Percentiles rank a stretch among this genome's conserved stretches.
These are phyloP conservation scores for Scaptodrosophila latifasciaeformis DNA, from an alignment of 2,888 invertebrate genomes.

Conservation along the genomic window DNA sequence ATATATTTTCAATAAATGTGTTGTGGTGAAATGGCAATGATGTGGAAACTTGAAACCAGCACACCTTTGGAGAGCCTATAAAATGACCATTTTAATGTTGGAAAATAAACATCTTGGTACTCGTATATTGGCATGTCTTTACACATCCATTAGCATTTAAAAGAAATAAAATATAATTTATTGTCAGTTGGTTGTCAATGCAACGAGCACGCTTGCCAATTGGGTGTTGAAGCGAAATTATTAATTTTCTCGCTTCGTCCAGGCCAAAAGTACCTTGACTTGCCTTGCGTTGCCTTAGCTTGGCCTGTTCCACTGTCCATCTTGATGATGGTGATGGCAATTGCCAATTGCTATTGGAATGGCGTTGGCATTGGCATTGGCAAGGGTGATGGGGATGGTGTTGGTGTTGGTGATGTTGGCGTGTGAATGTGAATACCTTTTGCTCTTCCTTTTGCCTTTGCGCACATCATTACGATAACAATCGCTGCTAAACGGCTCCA, in stretches of 20 bases:
- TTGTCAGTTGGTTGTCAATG: conserved; percentile 57
- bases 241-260: conserved; percentile 52
- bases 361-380: too few relatives aligned
- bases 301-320: neutral
- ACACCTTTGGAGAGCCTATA: too few relatives aligned
- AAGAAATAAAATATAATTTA: conserved; percentile 68
- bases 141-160: conserved; percentile 58
- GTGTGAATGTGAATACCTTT: conserved; percentile 53
- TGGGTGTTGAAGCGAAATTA: conserved; percentile 62
- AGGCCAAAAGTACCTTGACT: conserved; percentile 6
- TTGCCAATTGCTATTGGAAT: neutral
- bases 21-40: too few relatives aligned
- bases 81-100: too few relatives aligned
- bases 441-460: conserved; percentile 13
- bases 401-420: conserved; percentile 23
- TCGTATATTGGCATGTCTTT: too few relatives aligned
- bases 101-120: too few relatives aligned
- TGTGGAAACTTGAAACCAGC: too few relatives aligned
- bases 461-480: conserved; percentile 63
- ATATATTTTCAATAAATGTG: too few relatives aligned
- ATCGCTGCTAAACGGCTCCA: conserved; percentile 54
- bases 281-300: neutral
- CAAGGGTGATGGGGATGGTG: too few relatives aligned
- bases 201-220: conserved; percentile 36
- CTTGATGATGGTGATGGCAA: neutral